Percentiles rank a stretch among this genome's conserved stretches.
Conservation (phyloP, 2,797 vertebrate species). For the Acridotheres tristis region DNA sequence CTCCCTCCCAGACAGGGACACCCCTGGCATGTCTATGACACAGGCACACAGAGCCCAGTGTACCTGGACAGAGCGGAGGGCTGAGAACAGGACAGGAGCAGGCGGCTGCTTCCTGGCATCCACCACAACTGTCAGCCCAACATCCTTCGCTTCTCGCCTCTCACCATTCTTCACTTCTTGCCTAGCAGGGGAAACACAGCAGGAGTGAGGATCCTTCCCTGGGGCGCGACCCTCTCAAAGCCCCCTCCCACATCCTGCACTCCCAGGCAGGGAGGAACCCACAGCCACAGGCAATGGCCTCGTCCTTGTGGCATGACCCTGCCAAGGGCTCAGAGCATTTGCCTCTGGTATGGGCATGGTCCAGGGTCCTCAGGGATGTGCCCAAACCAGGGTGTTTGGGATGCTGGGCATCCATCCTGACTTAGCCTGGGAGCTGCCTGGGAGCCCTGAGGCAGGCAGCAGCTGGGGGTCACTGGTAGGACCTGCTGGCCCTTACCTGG, state of each 20-base stretch:
- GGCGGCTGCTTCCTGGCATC: conserved; percentile 85
- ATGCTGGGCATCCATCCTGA: not conserved
- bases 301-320: accelerated
- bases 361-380: accelerated
- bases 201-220: not conserved
- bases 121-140: conserved; percentile 84
- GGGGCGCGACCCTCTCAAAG: accelerated
- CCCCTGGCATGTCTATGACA: not conserved
- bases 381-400: not conserved
- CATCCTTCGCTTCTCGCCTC: conserved; percentile 81
- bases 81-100: conserved; percentile 76
- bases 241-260: not conserved
- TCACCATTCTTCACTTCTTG: conserved; percentile 67
- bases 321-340: accelerated
- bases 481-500: conserved; percentile 80
- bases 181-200: conserved; percentile 70
- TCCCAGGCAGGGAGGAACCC: not conserved
- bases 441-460: not conserved
- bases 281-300: not conserved
- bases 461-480: not conserved
- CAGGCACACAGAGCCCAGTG: accelerated
- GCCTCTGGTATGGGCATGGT: not conserved
- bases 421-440: not conserved
- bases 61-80: conserved; percentile 89
- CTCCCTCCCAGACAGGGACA: not conserved